phyloP scores from a whole-genome alignment of 2,113 vertebrate species.

The Emydocephalus ijimae region DNA sequence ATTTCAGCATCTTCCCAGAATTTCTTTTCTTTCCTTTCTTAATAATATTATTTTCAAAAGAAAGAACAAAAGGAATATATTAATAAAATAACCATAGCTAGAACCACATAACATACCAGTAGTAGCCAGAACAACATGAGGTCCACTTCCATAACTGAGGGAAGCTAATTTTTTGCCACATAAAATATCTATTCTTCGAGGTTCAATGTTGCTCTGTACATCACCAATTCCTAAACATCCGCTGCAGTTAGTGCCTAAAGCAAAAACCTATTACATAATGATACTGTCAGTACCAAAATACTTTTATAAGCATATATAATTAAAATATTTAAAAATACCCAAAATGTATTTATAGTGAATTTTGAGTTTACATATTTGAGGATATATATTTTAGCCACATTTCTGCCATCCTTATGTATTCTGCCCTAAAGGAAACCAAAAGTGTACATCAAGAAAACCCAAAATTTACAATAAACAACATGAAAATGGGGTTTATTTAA shows the following conservation, averaged over 20 bases:
- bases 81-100: not conserved
- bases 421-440: not conserved
- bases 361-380: not conserved
- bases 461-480: not conserved
- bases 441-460: not conserved
- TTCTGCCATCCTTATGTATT: not conserved
- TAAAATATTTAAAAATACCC: slow-evolving; percentile 7
- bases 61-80: not conserved
- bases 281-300: slow-evolving; percentile 24
- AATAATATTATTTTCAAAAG: not conserved
- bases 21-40: not conserved
- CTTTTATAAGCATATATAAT: not conserved
- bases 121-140: slow-evolving; percentile 89
- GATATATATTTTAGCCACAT: not conserved
- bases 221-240: slow-evolving; percentile 94
- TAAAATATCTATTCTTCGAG: slow-evolving; percentile 83
- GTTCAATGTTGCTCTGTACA: slow-evolving; percentile 89
- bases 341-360: not conserved
- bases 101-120: slow-evolving; percentile 73
- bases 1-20: not conserved
- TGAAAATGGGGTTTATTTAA: not conserved
- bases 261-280: slow-evolving; percentile 83
- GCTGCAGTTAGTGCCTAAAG: slow-evolving; percentile 92
- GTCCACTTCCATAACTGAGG: slow-evolving; percentile 95
- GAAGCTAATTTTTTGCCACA: slow-evolving; percentile 93